Conservation (phyloP, 2,888 invertebrate species). For the Anodontia alba region DNA sequence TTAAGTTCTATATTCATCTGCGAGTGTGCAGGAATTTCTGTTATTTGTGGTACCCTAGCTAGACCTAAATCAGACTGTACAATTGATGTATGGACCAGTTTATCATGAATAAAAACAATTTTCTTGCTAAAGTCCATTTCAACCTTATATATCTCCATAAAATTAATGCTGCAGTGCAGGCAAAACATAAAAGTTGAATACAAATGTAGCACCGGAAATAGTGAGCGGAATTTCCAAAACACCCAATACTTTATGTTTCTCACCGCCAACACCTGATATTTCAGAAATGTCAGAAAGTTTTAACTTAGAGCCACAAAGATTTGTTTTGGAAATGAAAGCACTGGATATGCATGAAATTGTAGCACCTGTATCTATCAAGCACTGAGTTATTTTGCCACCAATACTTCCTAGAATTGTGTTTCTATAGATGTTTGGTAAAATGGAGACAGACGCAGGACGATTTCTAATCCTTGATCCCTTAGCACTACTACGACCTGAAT, state of each 20-base stretch:
- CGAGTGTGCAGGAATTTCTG: neutral
- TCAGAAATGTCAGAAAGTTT: neutral
- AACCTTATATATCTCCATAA: neutral
- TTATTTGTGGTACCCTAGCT: neutral
- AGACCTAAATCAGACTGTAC: neutral
- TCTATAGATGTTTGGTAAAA: neutral
- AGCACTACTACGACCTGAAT: neutral
- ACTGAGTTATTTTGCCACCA: constrained; percentile 23
- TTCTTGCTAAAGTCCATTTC: neutral
- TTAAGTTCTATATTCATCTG: neutral
- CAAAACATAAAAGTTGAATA: neutral
- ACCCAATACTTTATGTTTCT: neutral
- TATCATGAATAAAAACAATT: neutral
- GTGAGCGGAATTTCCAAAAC: neutral
- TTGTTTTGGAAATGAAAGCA: neutral
- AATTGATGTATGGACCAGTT: neutral
- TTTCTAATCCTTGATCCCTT: neutral
- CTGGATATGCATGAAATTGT: constrained; percentile 25
- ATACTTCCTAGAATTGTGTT: constrained; percentile 29
- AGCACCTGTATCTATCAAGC: constrained; percentile 39
- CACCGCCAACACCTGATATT: neutral
- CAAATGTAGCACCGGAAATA: neutral
- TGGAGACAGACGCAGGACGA: neutral
- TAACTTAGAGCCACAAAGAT: neutral
- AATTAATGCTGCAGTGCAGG: neutral